Evolutionary conservation across 2,113 vertebrate species (phyloP), one percentile per base, ranked within the genome.

Genomic region (Chaetodon trifascialis): DNA sequence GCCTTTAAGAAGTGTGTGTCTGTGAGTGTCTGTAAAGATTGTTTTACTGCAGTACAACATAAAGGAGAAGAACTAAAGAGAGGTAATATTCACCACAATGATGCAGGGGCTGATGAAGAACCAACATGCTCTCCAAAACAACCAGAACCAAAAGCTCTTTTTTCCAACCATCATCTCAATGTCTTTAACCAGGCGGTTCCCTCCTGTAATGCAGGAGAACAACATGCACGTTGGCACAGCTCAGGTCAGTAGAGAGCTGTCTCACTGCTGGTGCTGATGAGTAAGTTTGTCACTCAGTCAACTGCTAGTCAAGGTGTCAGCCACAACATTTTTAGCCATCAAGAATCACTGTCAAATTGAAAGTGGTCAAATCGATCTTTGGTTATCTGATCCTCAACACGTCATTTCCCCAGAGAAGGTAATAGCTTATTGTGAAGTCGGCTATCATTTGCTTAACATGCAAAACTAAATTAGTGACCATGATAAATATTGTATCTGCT

Each of bases 101-200:
- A 99, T 88, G 15, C 91, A 71, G 36, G 98, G 98, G 2, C 95
- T 97, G 77, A 99, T 51, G 42, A 95, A 93, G 87, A 96, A 97
- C 98, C 98, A 99, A 85, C 97, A 98, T 0, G 83, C 16, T 93
- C 91, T 96, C 97, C 98, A 99, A 96, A 97, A 98, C 17, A 99
- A 51, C 97, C 98, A 99, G 93, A 98, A 99, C 12, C 63, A 36
- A 68, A 73, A 51, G n/a, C 77, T 94, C 91, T 96, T 98, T 58
- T 93, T 91, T 36, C 97, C 97, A 78, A 99, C 94, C 98, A 99
- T 99, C 98, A 99, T 99, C 93, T 99, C 98, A 72, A 97, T 94
- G 74, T 99, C 98, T 88, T 95, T 76, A 69, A 97, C 97, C 54
- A 99, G 97, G 47, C 93, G 94, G 88, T 97, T 97, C 51, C 95